Base-by-base conservation (phyloP, 2,888 invertebrate species). In the Dascillus cervinus region DNA sequence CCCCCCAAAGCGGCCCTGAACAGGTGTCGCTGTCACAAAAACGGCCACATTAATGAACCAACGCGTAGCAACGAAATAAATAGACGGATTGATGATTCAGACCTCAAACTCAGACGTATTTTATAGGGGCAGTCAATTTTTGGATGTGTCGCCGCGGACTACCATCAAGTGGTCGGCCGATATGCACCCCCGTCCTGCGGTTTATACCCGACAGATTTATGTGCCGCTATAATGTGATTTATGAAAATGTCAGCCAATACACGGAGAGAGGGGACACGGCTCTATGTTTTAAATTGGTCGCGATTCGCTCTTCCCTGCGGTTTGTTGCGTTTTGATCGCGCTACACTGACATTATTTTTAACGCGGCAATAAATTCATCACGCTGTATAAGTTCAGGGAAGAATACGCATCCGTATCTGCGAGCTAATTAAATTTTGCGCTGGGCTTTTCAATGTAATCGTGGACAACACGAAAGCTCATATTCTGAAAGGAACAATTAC, bases 141-240 rank as follows among this genome's bases (percentile, higher is more conserved):
- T 50, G 52, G 49, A 52, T 49, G n/a, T n/a, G 53, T 52, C 52
- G 53, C 50, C 44, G 42, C 47, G 49, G 50, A 43, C n/a, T n/a
- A n/a, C 52, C 53, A 49, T 51, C 49, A 47, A 52, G 49, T 49
- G 52, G 52, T 50, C 54, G 50, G n/a, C 49, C 50, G 54, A 53
- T 53, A 49, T 49, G 50, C 46, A 47, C 52, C 50, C n/a, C 49
- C 46, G 44, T 43, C 43, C 51, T 55, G 56, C 52, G 58, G 58
- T 57, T 55, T 57, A 56, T 57, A 50, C 51, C 42, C 47, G 49
- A 47, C 53, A 56, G 58, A 60, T 60, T 60, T 60, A 60, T 60
- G 59, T 58, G 53, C 55, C 58, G 58, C 54, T 56, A 52, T 54
- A 49, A 46, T 43, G 50, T 58, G 60, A 60, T 59, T 56, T 59